phyloP scores from a whole-genome alignment of 2,113 vertebrate genomes.

The Alligator sinensis region DNA sequence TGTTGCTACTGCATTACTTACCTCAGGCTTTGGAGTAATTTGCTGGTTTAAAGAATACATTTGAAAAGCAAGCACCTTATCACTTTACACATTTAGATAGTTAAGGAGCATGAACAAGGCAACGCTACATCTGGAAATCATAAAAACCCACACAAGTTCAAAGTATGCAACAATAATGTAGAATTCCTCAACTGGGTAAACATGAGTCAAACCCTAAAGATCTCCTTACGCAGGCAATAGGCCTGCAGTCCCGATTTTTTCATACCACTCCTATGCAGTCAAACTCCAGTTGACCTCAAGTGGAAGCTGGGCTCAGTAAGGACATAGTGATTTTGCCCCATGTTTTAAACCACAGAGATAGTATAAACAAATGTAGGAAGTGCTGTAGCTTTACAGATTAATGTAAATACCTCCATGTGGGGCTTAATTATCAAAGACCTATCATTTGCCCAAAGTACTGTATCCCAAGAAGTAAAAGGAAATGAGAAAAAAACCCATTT shows the following conservation, averaged over 20 bases:
- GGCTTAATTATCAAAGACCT: background rate
- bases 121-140: constrained; percentile 7
- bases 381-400: background rate
- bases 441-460: background rate
- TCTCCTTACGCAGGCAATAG: constrained; percentile 11
- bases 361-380: constrained; percentile 4
- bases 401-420: background rate
- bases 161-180: constrained; percentile 30
- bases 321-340: constrained; percentile 44
- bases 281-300: constrained; percentile 49
- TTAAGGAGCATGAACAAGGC: constrained; percentile 24
- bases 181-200: constrained; percentile 16
- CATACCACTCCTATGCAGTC: constrained; percentile 50
- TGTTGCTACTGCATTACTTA: constrained; percentile 69
- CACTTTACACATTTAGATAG: constrained; percentile 29
- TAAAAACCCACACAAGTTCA: constrained; percentile 5
- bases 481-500: background rate
- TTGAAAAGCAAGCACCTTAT: constrained; percentile 2
- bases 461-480: background rate
- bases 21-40: constrained; percentile 39
- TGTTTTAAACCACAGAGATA: constrained; percentile 6
- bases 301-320: constrained; percentile 52
- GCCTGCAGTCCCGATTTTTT: constrained; percentile 54
- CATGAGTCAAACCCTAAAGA: constrained; percentile 37
- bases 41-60: constrained; percentile 10